A percentile compares a stretch with the other conserved stretches of the same genome.
Evolutionary conservation across 2,113 vertebrate species (phyloP).

Genomic region (Pristiophorus japonicus): DNA sequence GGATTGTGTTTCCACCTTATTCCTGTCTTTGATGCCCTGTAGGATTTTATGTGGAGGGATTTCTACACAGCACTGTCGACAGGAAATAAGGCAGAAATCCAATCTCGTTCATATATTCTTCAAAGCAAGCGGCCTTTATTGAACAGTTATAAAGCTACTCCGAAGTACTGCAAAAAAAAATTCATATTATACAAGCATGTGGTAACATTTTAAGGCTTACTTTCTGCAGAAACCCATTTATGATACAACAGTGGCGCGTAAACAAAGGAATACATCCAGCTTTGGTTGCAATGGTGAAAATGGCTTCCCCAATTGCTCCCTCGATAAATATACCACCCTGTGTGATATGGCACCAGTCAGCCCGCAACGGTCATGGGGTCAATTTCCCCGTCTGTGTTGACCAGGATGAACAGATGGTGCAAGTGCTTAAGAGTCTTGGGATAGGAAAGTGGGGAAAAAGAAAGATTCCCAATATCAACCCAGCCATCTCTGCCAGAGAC

Average conservation of each 20-base stretch:
- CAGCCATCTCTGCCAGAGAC: neutral
- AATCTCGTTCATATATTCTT: conserved; percentile 11
- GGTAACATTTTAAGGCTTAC: neutral
- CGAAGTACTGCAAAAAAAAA: neutral
- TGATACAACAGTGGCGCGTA: neutral
- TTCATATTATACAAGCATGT: neutral
- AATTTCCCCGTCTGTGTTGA: neutral
- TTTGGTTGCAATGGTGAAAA: neutral
- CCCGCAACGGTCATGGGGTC: neutral
- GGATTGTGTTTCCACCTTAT: conserved; percentile 9
- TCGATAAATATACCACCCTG: neutral
- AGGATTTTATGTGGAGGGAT: neutral
- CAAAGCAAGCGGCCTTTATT: neutral
- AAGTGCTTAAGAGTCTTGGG: neutral
- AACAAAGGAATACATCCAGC: neutral
- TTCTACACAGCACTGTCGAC: neutral
- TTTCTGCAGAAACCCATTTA: neutral
- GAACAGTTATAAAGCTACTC: neutral
- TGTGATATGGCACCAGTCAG: neutral
- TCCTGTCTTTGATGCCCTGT: neutral
- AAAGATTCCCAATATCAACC: neutral
- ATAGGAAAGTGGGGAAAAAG: neutral
- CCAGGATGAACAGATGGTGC: neutral
- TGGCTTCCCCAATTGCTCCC: neutral
- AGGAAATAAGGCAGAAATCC: neutral